Evolutionary conservation across 1,140 invertebrate genomes (phyloP), one percentile per base, ranked within the genome.

Genomic region (Cydia splendana): DNA sequence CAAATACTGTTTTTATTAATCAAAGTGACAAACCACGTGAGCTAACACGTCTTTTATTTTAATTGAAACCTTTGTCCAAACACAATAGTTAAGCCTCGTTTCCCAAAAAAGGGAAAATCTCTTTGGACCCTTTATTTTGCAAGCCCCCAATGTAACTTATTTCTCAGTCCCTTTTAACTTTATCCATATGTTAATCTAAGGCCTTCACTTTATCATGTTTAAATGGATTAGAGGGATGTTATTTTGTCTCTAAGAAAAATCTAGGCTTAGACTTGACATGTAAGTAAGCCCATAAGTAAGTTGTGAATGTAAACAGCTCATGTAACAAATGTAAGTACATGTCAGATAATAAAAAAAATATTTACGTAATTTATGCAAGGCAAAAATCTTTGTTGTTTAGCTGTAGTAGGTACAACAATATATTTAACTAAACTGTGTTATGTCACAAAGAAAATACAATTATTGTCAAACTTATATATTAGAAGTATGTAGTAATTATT

Each of bases 111-210:
- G 76, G 74, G 81, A 75, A 81, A 85, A 85, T 85, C 82, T 84
- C 81, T 88, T 85, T 82, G 76, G 79, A 83, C 81, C 82, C 83
- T 84, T 84, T 84, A 84, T 82, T 78, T 79, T 79, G 76, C 78
- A 79, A 77, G 78, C 80, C 78, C 81, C 80, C 77, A 83, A 24
- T 82, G 84, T 87, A 86, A 82, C 78, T 78, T 81, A 82, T 86
- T 84, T 84, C 83, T 82, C 76, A 78, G 80, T 80, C 82, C 84
- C 82, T 85, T 87, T 87, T 82, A 85, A 84, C 81, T 81, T 85
- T 83, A 81, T 82, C 83, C 81, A 86, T 85, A 86, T 86, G 86
- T 84, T 87, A 88, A 88, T 86, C 82, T 85, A 76, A 87, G 86
- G 84, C 82, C 85, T 85, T 82, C 80, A 78, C 78, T 82, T 86